Evolutionary conservation across 30 jellyfish, hydroid and myxozoan genomes (phyloP), one percentile per base, ranked within the genome.

Genomic region (Phacellophora camtschatica): DNA sequence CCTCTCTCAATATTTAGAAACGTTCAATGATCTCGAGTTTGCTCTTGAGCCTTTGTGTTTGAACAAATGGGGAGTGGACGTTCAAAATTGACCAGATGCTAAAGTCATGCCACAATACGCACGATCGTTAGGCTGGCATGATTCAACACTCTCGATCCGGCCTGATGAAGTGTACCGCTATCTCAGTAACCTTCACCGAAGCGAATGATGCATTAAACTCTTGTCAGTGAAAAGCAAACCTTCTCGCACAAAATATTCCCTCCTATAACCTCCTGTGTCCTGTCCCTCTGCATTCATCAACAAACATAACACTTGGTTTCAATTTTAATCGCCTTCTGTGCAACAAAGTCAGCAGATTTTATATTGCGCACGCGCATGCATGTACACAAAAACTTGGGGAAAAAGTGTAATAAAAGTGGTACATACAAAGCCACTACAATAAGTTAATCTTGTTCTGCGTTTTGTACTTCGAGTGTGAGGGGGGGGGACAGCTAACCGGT

Each of bases 1-100:
- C 74, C 49, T 61, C 18, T 24, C 28, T 9, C 25, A 24, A 3
- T 36, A 36, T 61, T 46, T 46, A 11, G 20, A 3, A 46, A 41
- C 25, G 66, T 59, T 11, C 81, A 67, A 67, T 67, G 71, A 23
- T 27, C 65, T 29, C 15, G 81, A 67, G 62, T 37, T 55, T 67
- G 66, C 25, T 65, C 46, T 43, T 12, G 35, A 54, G 36, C 74
- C 76, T 65, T 54, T 56, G 49, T 72, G 33, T 42, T 50, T 48
- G 33, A 34, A 22, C 16, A 71, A 54, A 59, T 25, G 51, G 64
- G 70, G 36, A 28, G 79, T 22, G 50, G 51, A 53, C 34, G 78
- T 49, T 65, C 74, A 82, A 77, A 77, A 77, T 62, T 59, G 74
- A 77, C 61, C 89, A 77, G 89, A 77, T 77, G 89, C 79, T 62